Evolutionary conservation across 2,113 vertebrate species (phyloP).

Genomic region (Zapornia atra): DNA sequence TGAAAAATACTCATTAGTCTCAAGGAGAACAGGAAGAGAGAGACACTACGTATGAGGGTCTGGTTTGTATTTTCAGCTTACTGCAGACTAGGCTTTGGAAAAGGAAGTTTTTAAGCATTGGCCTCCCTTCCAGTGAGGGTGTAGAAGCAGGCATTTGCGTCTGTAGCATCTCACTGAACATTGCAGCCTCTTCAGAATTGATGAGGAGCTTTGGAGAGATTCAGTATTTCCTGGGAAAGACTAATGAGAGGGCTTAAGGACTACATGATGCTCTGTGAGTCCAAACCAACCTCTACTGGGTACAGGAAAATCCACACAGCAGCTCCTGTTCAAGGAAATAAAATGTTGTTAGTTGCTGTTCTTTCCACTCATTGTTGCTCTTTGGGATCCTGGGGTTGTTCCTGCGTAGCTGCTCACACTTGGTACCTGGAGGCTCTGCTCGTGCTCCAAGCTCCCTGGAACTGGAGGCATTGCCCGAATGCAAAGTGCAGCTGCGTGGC

Average conservation of each 20-base stretch:
- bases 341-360: neutral
- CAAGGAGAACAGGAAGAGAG: neutral
- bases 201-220: neutral
- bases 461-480: neutral
- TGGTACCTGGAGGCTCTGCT: neutral
- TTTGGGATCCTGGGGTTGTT: neutral
- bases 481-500: neutral
- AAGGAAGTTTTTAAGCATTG: neutral
- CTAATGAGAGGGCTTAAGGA: neutral
- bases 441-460: neutral
- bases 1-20: neutral
- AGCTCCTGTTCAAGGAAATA: neutral
- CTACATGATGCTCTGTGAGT: neutral
- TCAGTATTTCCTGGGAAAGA: neutral
- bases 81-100: neutral
- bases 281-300: neutral
- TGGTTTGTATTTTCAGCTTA: neutral
- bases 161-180: neutral
- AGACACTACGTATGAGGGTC: neutral
- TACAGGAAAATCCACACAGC: neutral
- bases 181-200: neutral
- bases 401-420: neutral
- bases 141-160: neutral
- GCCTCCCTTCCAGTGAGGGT: neutral
- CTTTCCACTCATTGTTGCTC: neutral